A percentile compares a stretch with the other conserved stretches of the same genome.
Conservation (phyloP, 2,888 invertebrate species). For the Euplagia quadripunctaria region DNA sequence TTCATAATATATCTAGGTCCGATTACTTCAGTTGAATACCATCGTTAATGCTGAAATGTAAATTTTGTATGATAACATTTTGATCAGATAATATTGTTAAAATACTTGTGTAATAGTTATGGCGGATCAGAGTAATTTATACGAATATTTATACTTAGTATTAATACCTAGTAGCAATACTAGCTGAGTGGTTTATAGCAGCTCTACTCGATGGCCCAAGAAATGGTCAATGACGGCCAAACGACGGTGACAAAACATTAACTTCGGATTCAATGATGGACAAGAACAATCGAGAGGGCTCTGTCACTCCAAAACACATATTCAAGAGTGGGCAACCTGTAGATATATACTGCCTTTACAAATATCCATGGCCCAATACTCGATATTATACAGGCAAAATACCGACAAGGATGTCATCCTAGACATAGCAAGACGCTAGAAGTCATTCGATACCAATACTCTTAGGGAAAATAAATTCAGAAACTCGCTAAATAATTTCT, state of each 20-base stretch:
- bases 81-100: slow-evolving; percentile 7
- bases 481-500: too few species aligned
- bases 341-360: too few species aligned
- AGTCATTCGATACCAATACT: too few species aligned
- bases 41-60: slow-evolving; percentile 7
- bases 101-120: not conserved
- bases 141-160: not conserved
- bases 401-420: too few species aligned
- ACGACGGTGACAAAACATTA: not conserved
- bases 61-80: slow-evolving; percentile 20
- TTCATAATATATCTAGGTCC: not conserved
- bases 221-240: too few species aligned
- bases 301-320: too few species aligned
- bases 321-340: too few species aligned
- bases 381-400: too few species aligned
- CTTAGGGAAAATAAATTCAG: too few species aligned
- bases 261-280: not conserved
- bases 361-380: too few species aligned
- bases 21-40: not conserved
- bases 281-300: too few species aligned
- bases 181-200: not conserved
- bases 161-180: not conserved
- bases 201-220: not conserved
- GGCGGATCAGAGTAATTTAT: not conserved
- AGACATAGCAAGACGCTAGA: too few species aligned